These are phyloP conservation scores for Lucifuga dentata DNA, from an alignment of 2,113 vertebrate species.

Conservation along the genomic window DNA sequence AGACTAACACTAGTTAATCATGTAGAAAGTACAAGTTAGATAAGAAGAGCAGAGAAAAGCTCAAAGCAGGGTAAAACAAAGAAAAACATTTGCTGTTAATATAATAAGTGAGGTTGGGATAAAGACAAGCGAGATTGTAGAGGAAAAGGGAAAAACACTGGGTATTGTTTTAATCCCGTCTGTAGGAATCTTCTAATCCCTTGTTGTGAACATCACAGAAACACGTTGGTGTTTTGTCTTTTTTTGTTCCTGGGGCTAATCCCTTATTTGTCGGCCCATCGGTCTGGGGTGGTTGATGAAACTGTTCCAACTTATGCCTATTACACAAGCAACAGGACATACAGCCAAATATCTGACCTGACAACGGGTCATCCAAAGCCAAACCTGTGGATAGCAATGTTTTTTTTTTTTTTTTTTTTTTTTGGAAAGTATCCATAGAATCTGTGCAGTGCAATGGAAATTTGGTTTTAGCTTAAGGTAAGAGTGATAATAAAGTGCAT, in stretches of 20 bases:
- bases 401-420: not conserved
- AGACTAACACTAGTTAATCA: slow-evolving; percentile 60
- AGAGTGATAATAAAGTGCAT: not conserved
- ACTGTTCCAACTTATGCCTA: slow-evolving; percentile 23
- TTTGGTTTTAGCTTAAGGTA: not conserved
- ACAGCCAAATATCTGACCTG: slow-evolving; percentile 18
- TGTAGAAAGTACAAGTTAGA: slow-evolving; percentile 54
- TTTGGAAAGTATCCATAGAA: too few species aligned
- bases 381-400: too few species aligned
- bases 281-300: slow-evolving; percentile 43
- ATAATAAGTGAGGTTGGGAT: slow-evolving; percentile 53
- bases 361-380: not conserved
- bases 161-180: slow-evolving; percentile 80
- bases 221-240: slow-evolving; percentile 68
- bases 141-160: slow-evolving; percentile 57
- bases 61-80: slow-evolving; percentile 30
- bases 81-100: slow-evolving; percentile 63
- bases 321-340: slow-evolving; percentile 26
- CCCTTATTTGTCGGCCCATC: slow-evolving; percentile 53
- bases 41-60: slow-evolving; percentile 52
- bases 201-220: slow-evolving; percentile 74
- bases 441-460: not conserved
- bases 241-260: slow-evolving; percentile 70
- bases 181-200: slow-evolving; percentile 75
- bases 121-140: slow-evolving; percentile 48